Evolutionary conservation across 2,888 invertebrate species (phyloP).

Genomic region (Agrenia bidenticulata): DNA sequence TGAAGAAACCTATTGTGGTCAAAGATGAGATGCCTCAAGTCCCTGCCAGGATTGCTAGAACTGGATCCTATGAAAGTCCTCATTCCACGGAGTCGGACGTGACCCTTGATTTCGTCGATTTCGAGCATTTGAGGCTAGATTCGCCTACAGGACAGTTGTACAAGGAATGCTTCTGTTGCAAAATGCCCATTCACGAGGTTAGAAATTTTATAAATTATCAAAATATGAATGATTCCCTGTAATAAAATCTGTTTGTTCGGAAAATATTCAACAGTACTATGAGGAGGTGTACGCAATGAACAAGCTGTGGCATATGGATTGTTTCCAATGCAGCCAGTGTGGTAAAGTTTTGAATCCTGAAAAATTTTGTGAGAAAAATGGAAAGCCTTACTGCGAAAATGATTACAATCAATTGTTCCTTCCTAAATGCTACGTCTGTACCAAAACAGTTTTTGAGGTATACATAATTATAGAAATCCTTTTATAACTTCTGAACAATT

Average conservation of each 20-base stretch:
- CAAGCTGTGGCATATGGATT: constrained; percentile 43
- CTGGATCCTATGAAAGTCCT: constrained; percentile 2
- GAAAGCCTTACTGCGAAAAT: constrained; percentile 44
- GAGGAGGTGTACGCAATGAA: constrained; percentile 37
- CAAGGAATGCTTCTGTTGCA: constrained; percentile 46
- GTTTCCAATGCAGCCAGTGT: constrained; percentile 47
- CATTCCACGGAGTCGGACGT: constrained; percentile 11
- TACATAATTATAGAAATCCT: not conserved
- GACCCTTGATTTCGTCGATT: constrained; percentile 27
- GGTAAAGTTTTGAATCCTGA: constrained; percentile 35
- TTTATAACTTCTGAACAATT: not conserved
- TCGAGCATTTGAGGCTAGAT: constrained; percentile 26
- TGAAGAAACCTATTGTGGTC: constrained; percentile 2
- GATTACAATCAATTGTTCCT: constrained; percentile 47
- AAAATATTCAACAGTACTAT: constrained; percentile 32
- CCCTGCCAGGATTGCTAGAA: not conserved
- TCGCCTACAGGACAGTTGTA: constrained; percentile 28
- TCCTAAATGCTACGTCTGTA: constrained; percentile 46
- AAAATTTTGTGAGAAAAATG: constrained; percentile 43
- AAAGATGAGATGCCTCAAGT: constrained; percentile 14
- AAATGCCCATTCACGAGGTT: constrained; percentile 47
- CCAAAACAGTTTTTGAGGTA: constrained; percentile 47
- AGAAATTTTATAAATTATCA: too few species aligned
- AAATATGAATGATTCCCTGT: too few species aligned
- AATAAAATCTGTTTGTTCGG: too few species aligned